Base-by-base conservation (phyloP, 2,797 vertebrate species). In the Coregonus suidteri region DNA sequence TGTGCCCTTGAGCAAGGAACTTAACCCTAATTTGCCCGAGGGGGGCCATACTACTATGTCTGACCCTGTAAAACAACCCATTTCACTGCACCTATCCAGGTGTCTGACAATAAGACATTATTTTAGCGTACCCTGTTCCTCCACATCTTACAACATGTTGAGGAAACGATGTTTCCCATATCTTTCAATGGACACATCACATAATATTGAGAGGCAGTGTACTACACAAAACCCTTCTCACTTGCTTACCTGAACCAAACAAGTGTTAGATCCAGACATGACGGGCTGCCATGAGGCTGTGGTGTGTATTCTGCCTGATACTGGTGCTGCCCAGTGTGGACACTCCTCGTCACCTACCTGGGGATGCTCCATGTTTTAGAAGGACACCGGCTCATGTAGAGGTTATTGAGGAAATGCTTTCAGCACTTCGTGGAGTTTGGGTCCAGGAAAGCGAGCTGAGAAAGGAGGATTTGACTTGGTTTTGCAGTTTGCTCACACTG, bases 121-220 rank as follows among this genome's bases (percentile, higher is more conserved):
- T 11, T 47, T 11, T 47, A 47, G 41, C 41, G 41, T 73, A 51
- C 51, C 0, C 31, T 70, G 31, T 47, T 78, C 74, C 56, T 25
- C 65, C 66, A 18, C 25, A 37, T 72, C 64, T 78, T 75, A 65
- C 67, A 75, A 20, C 31, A 35, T 59, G 56, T 18, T 47, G 41
- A 47, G 41, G 41, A 47, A 47, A 47, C 41, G 11, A 11, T 47
- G 41, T 47, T 47, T 47, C 3, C 41, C 41, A 9, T 9, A 47
- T 47, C 73, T 76, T 73, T 83, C 81, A 93, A 94, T 94, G 92
- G 93, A 88, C 91, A 75, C 56, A 56, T 1, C 9, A 64, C 71
- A 64, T 64, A 25, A 7, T 64, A 47, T 25, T 85, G 74, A 74
- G 74, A 74, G 30, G 80, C 81, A 80, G 84, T 77, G 82, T 86